A percentile compares a stretch with the other conserved stretches of the same genome.
phyloP scores from a whole-genome alignment of 2,113 vertebrate genomes.

The Boleophthalmus pectinirostris region DNA sequence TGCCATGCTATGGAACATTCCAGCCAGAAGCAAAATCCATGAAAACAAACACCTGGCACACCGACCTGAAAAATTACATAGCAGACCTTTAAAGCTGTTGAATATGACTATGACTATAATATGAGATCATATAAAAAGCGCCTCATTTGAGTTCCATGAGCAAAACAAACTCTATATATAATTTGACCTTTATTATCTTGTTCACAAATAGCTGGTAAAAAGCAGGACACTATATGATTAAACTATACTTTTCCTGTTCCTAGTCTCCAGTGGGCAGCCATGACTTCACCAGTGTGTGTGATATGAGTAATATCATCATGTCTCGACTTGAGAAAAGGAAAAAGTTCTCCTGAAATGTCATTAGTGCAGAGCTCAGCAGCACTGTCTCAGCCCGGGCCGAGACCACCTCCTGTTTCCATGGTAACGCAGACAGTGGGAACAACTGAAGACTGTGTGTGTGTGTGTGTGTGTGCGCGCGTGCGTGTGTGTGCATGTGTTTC shows the following conservation, averaged over 20 bases:
- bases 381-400: slow-evolving; percentile 69
- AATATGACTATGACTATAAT: neutral
- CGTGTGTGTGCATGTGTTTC: no score
- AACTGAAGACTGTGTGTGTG: slow-evolving; percentile 37
- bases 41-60: neutral
- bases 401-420: slow-evolving; percentile 77
- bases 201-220: neutral
- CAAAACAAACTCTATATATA: neutral
- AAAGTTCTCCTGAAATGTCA: slow-evolving; percentile 72
- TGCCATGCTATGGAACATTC: neutral
- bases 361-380: slow-evolving; percentile 68
- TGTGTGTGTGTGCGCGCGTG: slow-evolving; percentile 15
- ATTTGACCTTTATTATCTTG: neutral
- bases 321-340: slow-evolving; percentile 46
- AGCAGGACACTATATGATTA: neutral
- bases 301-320: slow-evolving; percentile 32
- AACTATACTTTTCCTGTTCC: neutral
- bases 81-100: neutral
- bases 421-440: slow-evolving; percentile 72
- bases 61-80: neutral
- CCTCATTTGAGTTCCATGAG: neutral
- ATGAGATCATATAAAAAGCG: neutral
- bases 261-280: slow-evolving; percentile 16
- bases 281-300: slow-evolving; percentile 8
- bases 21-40: no score